Evolutionary conservation across 1,140 invertebrate genomes (phyloP).

Genomic region (Musca domestica): DNA sequence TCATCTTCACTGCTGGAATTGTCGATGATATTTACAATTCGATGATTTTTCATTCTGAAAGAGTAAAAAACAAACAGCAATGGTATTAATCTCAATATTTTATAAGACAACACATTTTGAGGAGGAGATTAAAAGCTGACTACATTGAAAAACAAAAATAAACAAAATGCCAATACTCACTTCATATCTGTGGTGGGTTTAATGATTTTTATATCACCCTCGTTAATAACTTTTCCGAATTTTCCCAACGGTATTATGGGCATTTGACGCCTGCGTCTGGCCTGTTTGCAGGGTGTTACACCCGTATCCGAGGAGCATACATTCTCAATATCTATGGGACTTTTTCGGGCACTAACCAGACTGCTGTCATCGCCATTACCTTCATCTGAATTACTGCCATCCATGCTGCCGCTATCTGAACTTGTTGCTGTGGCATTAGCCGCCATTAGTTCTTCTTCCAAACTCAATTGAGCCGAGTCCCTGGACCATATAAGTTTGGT

Average conservation of each 20-base stretch:
- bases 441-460: slow-evolving; percentile 57
- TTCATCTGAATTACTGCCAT: slow-evolving; percentile 75
- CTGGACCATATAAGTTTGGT: slow-evolving; percentile 88
- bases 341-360: slow-evolving; percentile 47
- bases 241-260: slow-evolving; percentile 47
- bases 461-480: slow-evolving; percentile 58
- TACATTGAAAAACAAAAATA: no score
- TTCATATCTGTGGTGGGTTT: slow-evolving; percentile 40
- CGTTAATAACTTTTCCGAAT: slow-evolving; percentile 37
- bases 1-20: slow-evolving; percentile 52
- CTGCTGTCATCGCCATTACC: slow-evolving; percentile 55
- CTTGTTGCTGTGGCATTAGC: slow-evolving; percentile 61
- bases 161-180: no score
- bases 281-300: slow-evolving; percentile 57
- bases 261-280: slow-evolving; percentile 43
- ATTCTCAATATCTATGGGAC: slow-evolving; percentile 39
- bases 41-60: slow-evolving; percentile 42
- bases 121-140: no score
- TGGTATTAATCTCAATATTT: no score
- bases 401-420: slow-evolving; percentile 72
- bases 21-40: slow-evolving; percentile 51
- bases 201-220: slow-evolving; percentile 35
- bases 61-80: no score
- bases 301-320: slow-evolving; percentile 38
- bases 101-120: no score